phyloP scores from a whole-genome alignment of 2,888 invertebrate species.

The Orthosia cruda region DNA sequence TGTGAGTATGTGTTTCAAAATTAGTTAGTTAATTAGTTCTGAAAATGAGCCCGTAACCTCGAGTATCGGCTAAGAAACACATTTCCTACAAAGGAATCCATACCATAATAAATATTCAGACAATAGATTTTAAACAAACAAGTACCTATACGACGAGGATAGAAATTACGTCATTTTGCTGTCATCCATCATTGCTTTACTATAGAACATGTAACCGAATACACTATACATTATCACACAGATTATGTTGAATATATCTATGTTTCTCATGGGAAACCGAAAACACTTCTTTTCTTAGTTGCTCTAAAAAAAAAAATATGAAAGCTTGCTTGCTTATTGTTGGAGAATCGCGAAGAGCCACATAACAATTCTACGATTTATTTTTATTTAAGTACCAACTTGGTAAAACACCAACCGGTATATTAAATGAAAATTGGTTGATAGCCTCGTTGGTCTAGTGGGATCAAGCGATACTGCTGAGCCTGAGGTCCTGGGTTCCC shows the following conservation, averaged over 20 bases:
- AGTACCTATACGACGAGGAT: conserved; percentile 26
- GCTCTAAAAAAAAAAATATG: no score
- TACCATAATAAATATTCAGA: conserved; percentile 47
- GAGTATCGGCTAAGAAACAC: conserved; percentile 22
- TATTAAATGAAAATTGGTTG: conserved; percentile 21
- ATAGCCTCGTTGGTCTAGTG: background rate
- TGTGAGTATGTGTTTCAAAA: conserved; percentile 8
- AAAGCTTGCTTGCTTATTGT: background rate
- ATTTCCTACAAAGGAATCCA: conserved; percentile 23
- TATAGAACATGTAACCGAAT: conserved; percentile 8
- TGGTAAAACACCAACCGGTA: conserved; percentile 6
- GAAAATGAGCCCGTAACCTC: conserved; percentile 16
- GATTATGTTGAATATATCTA: background rate
- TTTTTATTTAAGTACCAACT: background rate
- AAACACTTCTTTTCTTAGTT: conserved; percentile 4
- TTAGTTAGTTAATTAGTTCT: no score
- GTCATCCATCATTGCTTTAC: conserved; percentile 38
- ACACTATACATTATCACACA: background rate
- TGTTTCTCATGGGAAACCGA: conserved; percentile 6
- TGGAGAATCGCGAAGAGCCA: background rate
- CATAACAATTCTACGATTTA: background rate
- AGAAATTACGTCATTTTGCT: conserved; percentile 52
- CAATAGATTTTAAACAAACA: conserved; percentile 54
- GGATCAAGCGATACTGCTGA: no score
- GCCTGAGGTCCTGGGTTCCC: no score